phyloP scores from a whole-genome alignment of 2,888 invertebrate genomes.

The Trachelus troglodyta region DNA sequence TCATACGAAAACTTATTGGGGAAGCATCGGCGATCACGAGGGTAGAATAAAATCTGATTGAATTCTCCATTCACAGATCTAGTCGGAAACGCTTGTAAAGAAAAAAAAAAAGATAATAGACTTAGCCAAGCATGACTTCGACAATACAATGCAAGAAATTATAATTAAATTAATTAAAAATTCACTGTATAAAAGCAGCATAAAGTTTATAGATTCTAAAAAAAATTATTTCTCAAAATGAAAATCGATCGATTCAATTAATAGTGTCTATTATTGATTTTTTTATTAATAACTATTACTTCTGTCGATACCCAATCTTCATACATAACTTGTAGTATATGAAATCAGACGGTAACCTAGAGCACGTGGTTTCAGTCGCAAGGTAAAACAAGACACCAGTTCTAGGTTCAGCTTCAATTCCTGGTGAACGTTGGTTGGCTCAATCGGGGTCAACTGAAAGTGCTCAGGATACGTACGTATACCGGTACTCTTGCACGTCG shows the following conservation, averaged over 20 bases:
- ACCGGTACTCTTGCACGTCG: neutral
- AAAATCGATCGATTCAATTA: neutral
- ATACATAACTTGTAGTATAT: neutral
- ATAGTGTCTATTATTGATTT: neutral
- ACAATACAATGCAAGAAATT: neutral
- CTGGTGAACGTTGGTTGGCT: constrained; percentile 12
- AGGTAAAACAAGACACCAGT: constrained; percentile 1
- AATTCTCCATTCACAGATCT: neutral
- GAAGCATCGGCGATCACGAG: neutral
- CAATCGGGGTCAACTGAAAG: constrained; percentile 27
- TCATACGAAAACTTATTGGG: neutral
- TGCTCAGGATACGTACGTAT: constrained; percentile 8
- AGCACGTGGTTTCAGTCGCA: neutral
- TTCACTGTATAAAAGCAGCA: too few species aligned
- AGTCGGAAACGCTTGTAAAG: too few species aligned
- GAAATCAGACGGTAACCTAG: neutral
- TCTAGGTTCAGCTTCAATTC: constrained; percentile 7
- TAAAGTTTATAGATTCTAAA: neutral
- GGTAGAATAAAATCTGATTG: neutral
- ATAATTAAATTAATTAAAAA: too few species aligned
- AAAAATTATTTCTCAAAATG: neutral
- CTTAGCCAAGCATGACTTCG: neutral
- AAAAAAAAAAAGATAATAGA: neutral
- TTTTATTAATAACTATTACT: neutral
- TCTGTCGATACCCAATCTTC: neutral